A percentile compares a stretch with the other conserved stretches of the same genome.
Evolutionary conservation across 2,888 invertebrate species (phyloP).

Genomic region (Drosophila barbarae): DNA sequence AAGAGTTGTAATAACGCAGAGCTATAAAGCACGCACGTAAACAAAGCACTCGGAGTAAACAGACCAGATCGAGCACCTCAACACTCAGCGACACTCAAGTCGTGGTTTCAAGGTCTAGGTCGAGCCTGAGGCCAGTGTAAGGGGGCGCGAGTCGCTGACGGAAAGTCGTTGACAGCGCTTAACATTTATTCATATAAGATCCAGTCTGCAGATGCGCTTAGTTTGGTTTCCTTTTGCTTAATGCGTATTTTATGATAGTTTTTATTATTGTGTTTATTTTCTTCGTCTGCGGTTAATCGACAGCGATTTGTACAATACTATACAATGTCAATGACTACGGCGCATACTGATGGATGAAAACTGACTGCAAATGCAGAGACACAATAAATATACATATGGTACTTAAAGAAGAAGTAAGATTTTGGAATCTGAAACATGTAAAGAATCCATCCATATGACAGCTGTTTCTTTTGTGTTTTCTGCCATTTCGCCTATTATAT

Average conservation of each 20-base stretch:
- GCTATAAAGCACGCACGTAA: neutral
- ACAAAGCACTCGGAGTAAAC: conserved; percentile 48
- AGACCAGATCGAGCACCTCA: conserved; percentile 50
- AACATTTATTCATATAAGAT: conserved; percentile 35
- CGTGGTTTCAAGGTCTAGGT: conserved; percentile 68
- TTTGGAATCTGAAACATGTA: neutral
- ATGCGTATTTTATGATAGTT: conserved; percentile 34
- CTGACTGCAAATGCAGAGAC: neutral
- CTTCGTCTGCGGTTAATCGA: conserved; percentile 6
- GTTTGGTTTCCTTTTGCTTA: conserved; percentile 26
- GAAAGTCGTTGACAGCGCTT: conserved; percentile 59
- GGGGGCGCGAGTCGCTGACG: conserved; percentile 4
- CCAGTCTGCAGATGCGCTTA: conserved; percentile 21
- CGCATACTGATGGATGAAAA: neutral
- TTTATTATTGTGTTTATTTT: conserved; percentile 23
- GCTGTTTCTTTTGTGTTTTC: neutral
- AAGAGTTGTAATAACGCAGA: conserved; percentile 4
- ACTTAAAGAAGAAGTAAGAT: neutral
- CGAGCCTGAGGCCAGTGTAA: conserved; percentile 38
- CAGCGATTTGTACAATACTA: neutral
- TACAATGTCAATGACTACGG: conserved; percentile 13
- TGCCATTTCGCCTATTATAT: too few species aligned
- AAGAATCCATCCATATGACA: neutral
- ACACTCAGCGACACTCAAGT: conserved; percentile 19
- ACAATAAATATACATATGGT: neutral